phyloP scores from a whole-genome alignment of 2,113 vertebrate species.

The Psilopogon haemacephalus region DNA sequence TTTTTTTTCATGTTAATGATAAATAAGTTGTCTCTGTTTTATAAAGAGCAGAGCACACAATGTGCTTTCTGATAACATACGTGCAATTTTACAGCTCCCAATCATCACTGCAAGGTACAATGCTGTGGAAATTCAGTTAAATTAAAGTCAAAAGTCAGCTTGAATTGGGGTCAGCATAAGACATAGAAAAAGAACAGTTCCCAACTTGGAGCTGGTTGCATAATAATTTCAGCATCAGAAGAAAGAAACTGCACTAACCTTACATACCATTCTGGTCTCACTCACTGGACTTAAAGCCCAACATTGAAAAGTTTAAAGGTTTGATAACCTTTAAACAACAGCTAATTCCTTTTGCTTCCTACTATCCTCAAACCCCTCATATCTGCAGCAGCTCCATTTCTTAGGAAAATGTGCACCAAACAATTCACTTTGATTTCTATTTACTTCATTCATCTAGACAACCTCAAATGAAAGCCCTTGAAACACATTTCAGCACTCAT shows the following conservation, averaged over 20 bases:
- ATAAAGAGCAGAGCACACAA: background rate
- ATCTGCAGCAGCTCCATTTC: background rate
- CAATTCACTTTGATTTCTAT: background rate
- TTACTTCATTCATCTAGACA: background rate
- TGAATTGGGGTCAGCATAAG: background rate
- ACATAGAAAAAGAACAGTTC: background rate
- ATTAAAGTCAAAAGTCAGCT: background rate
- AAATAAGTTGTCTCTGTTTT: background rate
- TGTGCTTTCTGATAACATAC: background rate
- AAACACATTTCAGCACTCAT: background rate
- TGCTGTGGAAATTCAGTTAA: background rate
- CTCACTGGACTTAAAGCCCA: background rate
- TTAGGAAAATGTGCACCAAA: background rate
- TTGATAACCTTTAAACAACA: rapidly evolving
- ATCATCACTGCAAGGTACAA: background rate
- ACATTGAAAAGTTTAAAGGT: background rate
- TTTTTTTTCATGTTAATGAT: background rate
- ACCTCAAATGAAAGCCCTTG: background rate
- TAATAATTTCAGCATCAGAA: background rate
- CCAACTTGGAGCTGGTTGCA: background rate
- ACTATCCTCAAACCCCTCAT: background rate
- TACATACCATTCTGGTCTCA: background rate
- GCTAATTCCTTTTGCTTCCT: background rate
- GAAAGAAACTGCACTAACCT: background rate
- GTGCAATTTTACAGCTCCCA: background rate